Evolutionary conservation across 2,797 vertebrate species (phyloP).

Genomic region (Darevskia nairensis): DNA sequence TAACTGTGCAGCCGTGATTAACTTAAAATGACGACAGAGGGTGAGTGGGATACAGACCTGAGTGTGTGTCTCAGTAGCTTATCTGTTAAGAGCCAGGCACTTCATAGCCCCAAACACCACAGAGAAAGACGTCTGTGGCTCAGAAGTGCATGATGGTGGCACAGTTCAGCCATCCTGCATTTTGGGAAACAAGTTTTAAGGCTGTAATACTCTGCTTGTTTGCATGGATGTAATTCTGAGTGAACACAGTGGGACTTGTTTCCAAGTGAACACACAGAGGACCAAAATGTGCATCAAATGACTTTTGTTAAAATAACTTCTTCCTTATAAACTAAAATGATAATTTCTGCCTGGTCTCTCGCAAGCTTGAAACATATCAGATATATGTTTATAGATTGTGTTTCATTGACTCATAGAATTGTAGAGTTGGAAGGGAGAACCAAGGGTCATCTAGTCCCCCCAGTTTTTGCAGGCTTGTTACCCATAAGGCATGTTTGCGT

Average conservation of each 20-base stretch:
- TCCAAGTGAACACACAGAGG: not conserved
- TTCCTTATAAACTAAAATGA: not conserved
- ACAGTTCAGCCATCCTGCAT: not conserved
- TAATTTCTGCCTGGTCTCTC: not conserved
- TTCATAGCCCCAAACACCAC: not conserved
- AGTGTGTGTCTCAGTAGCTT: accelerated
- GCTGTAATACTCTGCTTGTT: not conserved
- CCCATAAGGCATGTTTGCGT: not conserved
- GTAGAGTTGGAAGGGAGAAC: too few species aligned
- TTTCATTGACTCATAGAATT: not conserved
- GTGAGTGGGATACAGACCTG: slow-evolving; percentile 3
- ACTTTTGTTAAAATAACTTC: not conserved
- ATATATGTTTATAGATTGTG: not conserved
- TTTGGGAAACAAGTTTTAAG: not conserved
- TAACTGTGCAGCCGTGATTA: not conserved
- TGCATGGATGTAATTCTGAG: not conserved
- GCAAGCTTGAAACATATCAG: not conserved
- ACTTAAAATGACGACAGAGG: not conserved
- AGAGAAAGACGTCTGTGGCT: not conserved
- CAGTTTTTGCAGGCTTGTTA: not conserved
- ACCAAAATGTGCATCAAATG: not conserved
- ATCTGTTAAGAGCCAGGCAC: not conserved
- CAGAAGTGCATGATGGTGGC: not conserved
- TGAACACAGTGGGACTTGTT: not conserved
- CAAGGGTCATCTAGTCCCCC: too few species aligned